Evolutionary conservation across 1,140 invertebrate species (phyloP).

Genomic region (Calephelis virginiensis): DNA sequence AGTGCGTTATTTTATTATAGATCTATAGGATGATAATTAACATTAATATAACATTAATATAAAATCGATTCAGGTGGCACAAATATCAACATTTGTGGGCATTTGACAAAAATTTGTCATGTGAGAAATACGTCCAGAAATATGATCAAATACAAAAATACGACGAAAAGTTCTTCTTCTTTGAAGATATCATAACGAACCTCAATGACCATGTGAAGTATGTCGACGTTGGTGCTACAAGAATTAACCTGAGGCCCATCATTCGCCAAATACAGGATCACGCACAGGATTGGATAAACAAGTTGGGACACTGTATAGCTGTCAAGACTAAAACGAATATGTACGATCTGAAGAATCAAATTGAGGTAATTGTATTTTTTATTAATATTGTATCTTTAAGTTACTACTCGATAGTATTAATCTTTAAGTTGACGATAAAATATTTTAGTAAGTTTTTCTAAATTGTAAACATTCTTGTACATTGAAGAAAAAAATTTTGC

Average conservation of each 20-base stretch:
- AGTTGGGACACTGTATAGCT: conserved; percentile 81
- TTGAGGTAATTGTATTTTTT: conserved; percentile 65
- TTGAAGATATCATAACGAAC: conserved; percentile 86
- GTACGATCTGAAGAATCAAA: conserved; percentile 80
- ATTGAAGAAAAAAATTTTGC: too few relatives aligned
- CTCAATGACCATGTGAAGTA: conserved; percentile 80
- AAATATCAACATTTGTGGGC: conserved; percentile 90
- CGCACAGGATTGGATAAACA: conserved; percentile 85
- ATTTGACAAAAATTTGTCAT: conserved; percentile 86
- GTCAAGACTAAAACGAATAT: conserved; percentile 81
- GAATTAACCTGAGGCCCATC: conserved; percentile 84
- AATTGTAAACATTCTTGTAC: too few relatives aligned
- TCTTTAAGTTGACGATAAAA: too few relatives aligned
- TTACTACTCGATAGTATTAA: too few relatives aligned
- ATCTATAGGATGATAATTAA: not conserved
- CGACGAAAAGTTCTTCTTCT: conserved; percentile 91
- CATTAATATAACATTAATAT: conserved; percentile 19
- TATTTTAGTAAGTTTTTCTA: too few relatives aligned
- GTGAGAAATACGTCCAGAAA: conserved; percentile 86
- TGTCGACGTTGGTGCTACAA: conserved; percentile 82
- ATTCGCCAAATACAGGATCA: conserved; percentile 82
- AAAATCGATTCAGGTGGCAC: conserved; percentile 80
- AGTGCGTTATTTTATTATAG: too few relatives aligned
- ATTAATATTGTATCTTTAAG: too few relatives aligned
- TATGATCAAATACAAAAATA: conserved; percentile 86